These are phyloP conservation scores for Falco rusticolus DNA, from an alignment of 2,797 vertebrate species.

Conservation along the genomic window DNA sequence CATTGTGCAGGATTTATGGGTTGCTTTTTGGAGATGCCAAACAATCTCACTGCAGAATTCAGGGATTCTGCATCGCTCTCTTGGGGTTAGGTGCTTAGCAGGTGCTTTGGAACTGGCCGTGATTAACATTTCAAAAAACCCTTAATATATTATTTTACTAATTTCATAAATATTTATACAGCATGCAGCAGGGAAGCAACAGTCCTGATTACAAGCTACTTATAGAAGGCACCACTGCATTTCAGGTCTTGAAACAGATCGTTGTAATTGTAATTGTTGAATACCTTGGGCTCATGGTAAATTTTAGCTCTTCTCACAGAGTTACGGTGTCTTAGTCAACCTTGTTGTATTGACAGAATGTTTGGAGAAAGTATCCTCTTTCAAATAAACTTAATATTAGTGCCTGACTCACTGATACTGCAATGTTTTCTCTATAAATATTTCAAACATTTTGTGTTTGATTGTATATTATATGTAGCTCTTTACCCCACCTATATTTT, in stretches of 20 bases:
- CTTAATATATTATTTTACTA: neutral
- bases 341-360: neutral
- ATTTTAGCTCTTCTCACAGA: neutral
- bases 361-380: neutral
- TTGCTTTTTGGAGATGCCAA: neutral
- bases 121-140: neutral
- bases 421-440: neutral
- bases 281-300: neutral
- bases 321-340: neutral
- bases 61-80: neutral
- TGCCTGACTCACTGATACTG: neutral
- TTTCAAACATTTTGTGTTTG: neutral
- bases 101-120: neutral
- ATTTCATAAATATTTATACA: conserved; percentile 62
- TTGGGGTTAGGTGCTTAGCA: neutral
- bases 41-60: neutral
- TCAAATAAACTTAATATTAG: neutral
- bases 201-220: conserved; percentile 30
- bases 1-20: neutral
- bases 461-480: neutral
- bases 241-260: neutral
- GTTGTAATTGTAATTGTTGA: neutral
- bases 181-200: neutral
- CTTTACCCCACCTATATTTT: neutral
- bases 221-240: neutral